Evolutionary conservation across 2,797 vertebrate genomes (phyloP).

Genomic region (Pseudopleuronectes americanus): DNA sequence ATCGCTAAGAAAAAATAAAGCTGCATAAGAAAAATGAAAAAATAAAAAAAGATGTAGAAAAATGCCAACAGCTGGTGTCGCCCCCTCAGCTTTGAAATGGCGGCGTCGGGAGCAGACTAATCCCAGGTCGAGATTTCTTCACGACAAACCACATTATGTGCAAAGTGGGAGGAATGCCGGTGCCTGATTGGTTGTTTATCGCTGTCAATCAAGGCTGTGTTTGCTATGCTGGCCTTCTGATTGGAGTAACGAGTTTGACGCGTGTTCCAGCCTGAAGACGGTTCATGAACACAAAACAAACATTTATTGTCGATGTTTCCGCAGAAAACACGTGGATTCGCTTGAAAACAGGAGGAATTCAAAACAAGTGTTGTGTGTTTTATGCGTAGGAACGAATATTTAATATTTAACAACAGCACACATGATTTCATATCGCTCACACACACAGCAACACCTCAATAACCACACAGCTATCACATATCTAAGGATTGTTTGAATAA

Average conservation of each 20-base stretch:
- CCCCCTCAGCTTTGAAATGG: slow-evolving; percentile 74
- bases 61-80: not conserved
- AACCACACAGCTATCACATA: slow-evolving; percentile 12
- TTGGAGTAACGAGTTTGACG: slow-evolving; percentile 45
- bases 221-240: slow-evolving; percentile 28
- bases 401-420: not conserved
- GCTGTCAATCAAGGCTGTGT: not conserved
- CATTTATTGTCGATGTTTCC: slow-evolving; percentile 20
- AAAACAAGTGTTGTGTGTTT: not conserved
- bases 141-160: slow-evolving; percentile 27
- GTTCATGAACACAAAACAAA: slow-evolving; percentile 18
- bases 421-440: slow-evolving; percentile 24
- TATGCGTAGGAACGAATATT: not conserved
- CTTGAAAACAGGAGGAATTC: too few species aligned
- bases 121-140: slow-evolving; percentile 64
- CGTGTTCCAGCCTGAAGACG: not conserved
- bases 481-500: slow-evolving; percentile 5
- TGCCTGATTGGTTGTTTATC: slow-evolving; percentile 56
- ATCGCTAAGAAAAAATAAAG: slow-evolving; percentile 52
- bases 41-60: slow-evolving; percentile 49
- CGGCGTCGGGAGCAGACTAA: slow-evolving; percentile 57
- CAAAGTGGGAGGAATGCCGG: not conserved
- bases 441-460: slow-evolving; percentile 11
- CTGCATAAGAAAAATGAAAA: slow-evolving; percentile 39
- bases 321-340: not conserved